A percentile compares a stretch with the other conserved stretches of the same genome.
Evolutionary conservation across 30 jellyfish, hydroid and myxozoan species (phyloP).

Genomic region (Cassiopea xamachana): DNA sequence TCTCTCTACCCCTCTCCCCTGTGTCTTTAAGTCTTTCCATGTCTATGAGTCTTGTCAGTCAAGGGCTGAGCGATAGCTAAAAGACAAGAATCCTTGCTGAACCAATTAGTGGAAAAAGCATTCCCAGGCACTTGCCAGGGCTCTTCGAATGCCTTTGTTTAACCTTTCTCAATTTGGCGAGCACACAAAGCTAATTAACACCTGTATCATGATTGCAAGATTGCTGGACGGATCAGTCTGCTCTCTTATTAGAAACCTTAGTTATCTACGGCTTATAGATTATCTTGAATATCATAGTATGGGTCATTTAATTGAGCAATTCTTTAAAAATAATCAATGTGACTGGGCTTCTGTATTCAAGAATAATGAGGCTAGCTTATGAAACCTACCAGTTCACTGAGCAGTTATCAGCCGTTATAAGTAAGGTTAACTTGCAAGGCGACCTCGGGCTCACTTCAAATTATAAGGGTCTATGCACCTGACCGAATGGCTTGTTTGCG

Average conservation of each 20-base stretch:
- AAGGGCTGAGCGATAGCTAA: no score
- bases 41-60: no score
- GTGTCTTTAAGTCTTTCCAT: no score
- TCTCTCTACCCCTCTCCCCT: no score
- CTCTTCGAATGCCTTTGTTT: no score
- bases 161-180: no score
- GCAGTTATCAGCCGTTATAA: constrained; percentile 1
- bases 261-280: not conserved
- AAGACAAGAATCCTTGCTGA: no score
- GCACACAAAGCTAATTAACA: no score
- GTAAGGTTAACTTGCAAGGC: constrained; percentile 44
- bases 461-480: constrained; percentile 66
- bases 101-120: no score
- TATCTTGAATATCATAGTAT: not conserved
- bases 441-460: constrained; percentile 40
- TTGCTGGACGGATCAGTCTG: no score
- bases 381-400: constrained; percentile 44
- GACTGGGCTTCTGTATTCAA: constrained; percentile 1
- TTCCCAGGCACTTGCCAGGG: no score
- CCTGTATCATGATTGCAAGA: no score
- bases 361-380: constrained; percentile 21
- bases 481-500: constrained; percentile 48
- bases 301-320: constrained; percentile 6
- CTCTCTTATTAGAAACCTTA: not conserved
- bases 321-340: not conserved